Evolutionary conservation across 2,797 vertebrate genomes (phyloP).

Genomic region (Lutjanus argentimaculatus): DNA sequence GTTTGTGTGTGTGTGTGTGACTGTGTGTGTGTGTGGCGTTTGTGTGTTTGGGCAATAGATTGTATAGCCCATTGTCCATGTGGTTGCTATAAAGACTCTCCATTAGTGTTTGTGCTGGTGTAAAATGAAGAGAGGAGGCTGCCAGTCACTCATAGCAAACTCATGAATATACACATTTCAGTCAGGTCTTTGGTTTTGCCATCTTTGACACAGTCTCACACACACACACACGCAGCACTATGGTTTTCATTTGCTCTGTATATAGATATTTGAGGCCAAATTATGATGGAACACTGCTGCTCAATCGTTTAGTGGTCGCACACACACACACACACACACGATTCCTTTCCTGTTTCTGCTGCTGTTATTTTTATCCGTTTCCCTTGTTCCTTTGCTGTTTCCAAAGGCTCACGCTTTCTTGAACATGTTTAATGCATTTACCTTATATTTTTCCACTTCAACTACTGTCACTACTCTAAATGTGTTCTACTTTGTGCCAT

Average conservation of each 20-base stretch:
- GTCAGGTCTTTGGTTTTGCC: slow-evolving; percentile 36
- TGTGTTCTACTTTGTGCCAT: slow-evolving; percentile 9
- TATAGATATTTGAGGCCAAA: slow-evolving; percentile 68
- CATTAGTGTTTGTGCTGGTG: slow-evolving; percentile 45
- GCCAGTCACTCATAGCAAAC: slow-evolving; percentile 38
- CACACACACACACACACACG: slow-evolving; percentile 18
- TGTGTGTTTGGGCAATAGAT: slow-evolving; percentile 35
- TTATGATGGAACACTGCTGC: slow-evolving; percentile 77
- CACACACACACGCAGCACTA: slow-evolving; percentile 23
- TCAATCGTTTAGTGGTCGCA: slow-evolving; percentile 72
- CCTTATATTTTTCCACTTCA: slow-evolving; percentile 32
- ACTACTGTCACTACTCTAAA: background rate
- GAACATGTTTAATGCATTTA: slow-evolving; percentile 44
- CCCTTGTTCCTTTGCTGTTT: slow-evolving; percentile 45
- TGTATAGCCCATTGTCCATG: slow-evolving; percentile 35
- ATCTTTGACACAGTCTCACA: slow-evolving; percentile 10
- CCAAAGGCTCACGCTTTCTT: slow-evolving; percentile 18
- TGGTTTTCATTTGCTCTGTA: slow-evolving; percentile 67
- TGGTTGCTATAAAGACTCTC: slow-evolving; percentile 41
- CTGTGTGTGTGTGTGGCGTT: slow-evolving; percentile 17
- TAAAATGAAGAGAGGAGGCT: slow-evolving; percentile 36
- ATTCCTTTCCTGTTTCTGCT: slow-evolving; percentile 59
- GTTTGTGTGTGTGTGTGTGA: slow-evolving; percentile 21
- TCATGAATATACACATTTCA: slow-evolving; percentile 24
- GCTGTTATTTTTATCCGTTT: slow-evolving; percentile 67